Base-by-base conservation (phyloP, 37 sponge, comb jelly and placozoan genomes). In the Cliona cf. orientalis region DNA sequence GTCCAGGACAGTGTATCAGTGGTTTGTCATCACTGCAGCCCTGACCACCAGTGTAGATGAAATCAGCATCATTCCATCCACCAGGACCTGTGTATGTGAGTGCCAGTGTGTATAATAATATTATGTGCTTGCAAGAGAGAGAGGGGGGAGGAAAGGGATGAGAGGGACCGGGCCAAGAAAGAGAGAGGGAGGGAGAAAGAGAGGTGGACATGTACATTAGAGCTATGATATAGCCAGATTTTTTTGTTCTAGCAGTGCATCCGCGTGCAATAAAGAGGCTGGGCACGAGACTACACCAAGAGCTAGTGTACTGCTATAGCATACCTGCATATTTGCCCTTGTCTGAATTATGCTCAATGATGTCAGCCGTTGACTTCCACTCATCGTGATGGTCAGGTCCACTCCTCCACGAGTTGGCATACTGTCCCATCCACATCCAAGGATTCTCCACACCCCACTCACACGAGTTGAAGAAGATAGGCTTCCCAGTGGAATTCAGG, bases 31-130 rank as follows among this genome's bases (percentile, higher is more conserved):
- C 34, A 29, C 26, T 40, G 74, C 93, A 92, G 5, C 93, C 93
- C 89, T 94, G 83, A 12, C 94, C 96, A 38, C 96, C 96, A 58
- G 93, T 96, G 82, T 91, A 86, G n/a, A 97, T 42, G 80, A 93
- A 91, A 78, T 97, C 97, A 39, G 80, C 85, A 79, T 97, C 97
- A 78, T 97, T 93, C 97, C 97, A 97, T 12, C 87, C 91, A 0
- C 94, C 94, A 26, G 94, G 91, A 60, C 90, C 90, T 76, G 75
- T 32, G 55, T 49, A 49, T 17, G 17, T 11, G 14, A 49, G 17
- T n/a, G n/a, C n/a, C n/a, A n/a, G n/a, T n/a, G n/a, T n/a, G n/a
- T n/a, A n/a, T n/a, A n/a, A n/a, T n/a, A n/a, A n/a, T n/a, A n/a
- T n/a, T n/a, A n/a, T n/a, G n/a, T n/a, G n/a, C n/a, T n/a, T n/a